Evolutionary conservation across 1,140 invertebrate species (phyloP), one percentile per base, ranked within the genome.

Genomic region (Campoletis sonorensis): DNA sequence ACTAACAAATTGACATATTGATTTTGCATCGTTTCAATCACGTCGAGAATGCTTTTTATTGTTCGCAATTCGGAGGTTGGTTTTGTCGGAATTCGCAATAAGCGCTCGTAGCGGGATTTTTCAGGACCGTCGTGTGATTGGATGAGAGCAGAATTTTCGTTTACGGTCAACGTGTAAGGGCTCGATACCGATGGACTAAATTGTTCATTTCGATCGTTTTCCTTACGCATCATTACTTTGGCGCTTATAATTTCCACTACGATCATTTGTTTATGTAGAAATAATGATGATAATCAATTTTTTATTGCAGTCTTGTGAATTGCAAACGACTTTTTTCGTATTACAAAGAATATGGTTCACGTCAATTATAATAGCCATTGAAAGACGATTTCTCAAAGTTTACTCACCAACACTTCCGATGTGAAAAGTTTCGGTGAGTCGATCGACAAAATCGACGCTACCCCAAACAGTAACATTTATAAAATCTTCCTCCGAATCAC

Each of bases 391-490:
- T 81, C 75, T n/a, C 18, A 13, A 58, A 58, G 21, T 18, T 4
- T 26, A 81, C 85, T 90, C 89, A 95, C 95, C 94, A 72, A 95
- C 93, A 87, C 94, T 93, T 23, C 95, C 95, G 18, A 95, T 93
- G 71, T 93, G 91, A 89, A 94, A 95, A 80, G 89, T 92, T 79
- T 93, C 92, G 83, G 93, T 92, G 70, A 94, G 89, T 78, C 93
- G 92, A 30, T 91, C 89, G 5, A 95, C 90, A 83, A 92, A 94
- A 82, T 94, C 93, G 54, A 92, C 88, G 27, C 91, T 92, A 13
- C 95, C 95, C 95, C 95, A 96, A 81, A 94, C 94, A 16, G 95
- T 94, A 2, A 93, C 93, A 87, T 96, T 96, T 51, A 95, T 95
- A 30, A 94, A 94, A 88, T 96, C 94, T 4, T 93, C 85, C 8